Base-by-base conservation (phyloP, 2,888 invertebrate species). In the Argyresthia goedartella region DNA sequence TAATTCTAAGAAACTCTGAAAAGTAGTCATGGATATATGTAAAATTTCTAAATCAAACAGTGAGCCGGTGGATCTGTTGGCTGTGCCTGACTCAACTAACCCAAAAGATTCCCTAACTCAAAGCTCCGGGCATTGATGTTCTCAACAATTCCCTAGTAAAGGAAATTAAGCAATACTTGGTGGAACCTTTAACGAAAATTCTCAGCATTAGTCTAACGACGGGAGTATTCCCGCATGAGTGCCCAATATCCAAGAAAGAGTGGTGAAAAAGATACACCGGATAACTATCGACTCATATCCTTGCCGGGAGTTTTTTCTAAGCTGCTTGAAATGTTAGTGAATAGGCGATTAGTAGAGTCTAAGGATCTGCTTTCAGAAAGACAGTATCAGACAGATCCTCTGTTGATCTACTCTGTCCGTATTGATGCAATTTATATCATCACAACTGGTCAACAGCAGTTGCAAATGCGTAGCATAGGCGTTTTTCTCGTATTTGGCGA, bases 401-500 rank as follows among this genome's bases (percentile, higher is more conserved):
- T n/a, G 44, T 42, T n/a, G 47, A 50, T n/a, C n/a, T 41, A 50
- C 53, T 1, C 47, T 50, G 7, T 6, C 13, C 13, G 11, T 36
- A 1, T 45, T 54, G 1, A 47, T 51, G 13, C 15, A 47, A 1
- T 34, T 1, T 4, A n/a, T 53, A 8, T 14, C 42, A 1, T 8
- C n/a, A 1, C 36, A 34, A 4, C 43, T 53, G 53, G 51, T 13
- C 35, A 35, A 0, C 46, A 41, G 0, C 6, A 35, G n/a, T n/a
- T n/a, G n/a, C n/a, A n/a, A n/a, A n/a, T n/a, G 8, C 8, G n/a
- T 8, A 51, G 51, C 16, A 35, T 49, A 8, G 53, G 53, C 3
- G 44, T 51, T 11, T 53, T 53, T 13, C 48, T 53, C 3, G 53
- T n/a, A n/a, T n/a, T n/a, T n/a, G n/a, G n/a, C n/a, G n/a, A n/a